phyloP scores from a whole-genome alignment of 2,113 vertebrate species.

The Prinia subflava region DNA sequence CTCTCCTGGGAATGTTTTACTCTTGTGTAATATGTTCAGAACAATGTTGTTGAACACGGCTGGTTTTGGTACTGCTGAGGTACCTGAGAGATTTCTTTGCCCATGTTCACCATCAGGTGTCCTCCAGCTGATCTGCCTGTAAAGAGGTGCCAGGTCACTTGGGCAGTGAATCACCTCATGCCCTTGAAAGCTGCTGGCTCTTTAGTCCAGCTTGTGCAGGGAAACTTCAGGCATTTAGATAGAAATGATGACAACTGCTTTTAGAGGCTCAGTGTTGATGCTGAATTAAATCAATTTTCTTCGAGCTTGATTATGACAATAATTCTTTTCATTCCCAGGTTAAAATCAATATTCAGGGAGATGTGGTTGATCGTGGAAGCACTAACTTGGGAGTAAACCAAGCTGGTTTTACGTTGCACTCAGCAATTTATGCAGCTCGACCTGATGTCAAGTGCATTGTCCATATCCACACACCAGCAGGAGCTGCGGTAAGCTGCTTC shows the following conservation, averaged over 20 bases:
- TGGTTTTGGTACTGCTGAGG: background rate
- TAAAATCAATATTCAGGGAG: constrained; percentile 92
- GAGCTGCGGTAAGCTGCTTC: constrained; percentile 82
- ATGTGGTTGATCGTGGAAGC: constrained; percentile 91
- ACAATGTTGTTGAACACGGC: background rate
- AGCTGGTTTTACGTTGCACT: constrained; percentile 91
- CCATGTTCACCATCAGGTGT: background rate
- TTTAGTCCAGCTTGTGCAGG: background rate
- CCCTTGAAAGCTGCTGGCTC: background rate
- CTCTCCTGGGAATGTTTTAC: background rate
- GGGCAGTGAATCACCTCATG: background rate
- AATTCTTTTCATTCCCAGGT: constrained; percentile 73
- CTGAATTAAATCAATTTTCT: background rate
- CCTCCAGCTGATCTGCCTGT: background rate
- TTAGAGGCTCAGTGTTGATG: background rate
- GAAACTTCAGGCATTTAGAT: background rate
- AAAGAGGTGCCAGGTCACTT: background rate
- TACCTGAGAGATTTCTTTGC: background rate
- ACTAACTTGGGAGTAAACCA: constrained; percentile 94
- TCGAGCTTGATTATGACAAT: background rate
- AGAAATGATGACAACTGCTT: background rate
- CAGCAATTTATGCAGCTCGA: constrained; percentile 87
- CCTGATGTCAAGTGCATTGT: constrained; percentile 90
- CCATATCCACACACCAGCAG: constrained; percentile 91
- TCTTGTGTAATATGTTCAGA: background rate